Evolutionary conservation across 2,888 invertebrate genomes (phyloP).

Genomic region (Archips xylosteana): DNA sequence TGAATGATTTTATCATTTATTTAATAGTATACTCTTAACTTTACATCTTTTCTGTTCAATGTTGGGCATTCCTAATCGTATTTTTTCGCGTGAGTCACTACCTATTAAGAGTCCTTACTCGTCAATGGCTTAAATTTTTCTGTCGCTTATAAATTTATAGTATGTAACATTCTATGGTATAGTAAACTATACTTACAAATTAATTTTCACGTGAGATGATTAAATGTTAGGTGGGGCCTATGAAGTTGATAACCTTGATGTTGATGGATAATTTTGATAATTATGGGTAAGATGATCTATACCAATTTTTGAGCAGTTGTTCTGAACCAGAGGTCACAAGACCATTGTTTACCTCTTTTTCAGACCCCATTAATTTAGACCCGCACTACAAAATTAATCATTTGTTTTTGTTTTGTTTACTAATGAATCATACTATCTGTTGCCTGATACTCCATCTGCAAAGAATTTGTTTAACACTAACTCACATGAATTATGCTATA

Average conservation of each 20-base stretch:
- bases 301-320: neutral
- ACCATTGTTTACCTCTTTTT: too few species aligned
- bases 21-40: neutral
- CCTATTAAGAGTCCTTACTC: conserved; percentile 15
- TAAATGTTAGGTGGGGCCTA: neutral
- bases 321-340: neutral
- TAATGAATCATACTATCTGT: too few species aligned
- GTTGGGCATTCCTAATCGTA: conserved; percentile 8
- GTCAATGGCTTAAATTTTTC: neutral
- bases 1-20: neutral
- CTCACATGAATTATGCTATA: too few species aligned
- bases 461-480: too few species aligned
- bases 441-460: too few species aligned
- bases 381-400: too few species aligned
- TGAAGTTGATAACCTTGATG: neutral
- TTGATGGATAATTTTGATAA: neutral
- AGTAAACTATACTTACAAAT: neutral
- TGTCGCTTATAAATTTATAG: neutral
- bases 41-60: neutral
- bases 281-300: neutral
- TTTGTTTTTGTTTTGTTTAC: too few species aligned
- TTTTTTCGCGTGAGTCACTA: conserved; percentile 35
- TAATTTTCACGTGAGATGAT: neutral
- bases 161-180: neutral
- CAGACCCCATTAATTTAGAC: too few species aligned